Base-by-base conservation (phyloP, 2,888 invertebrate genomes). In the Gortyna flavago region DNA sequence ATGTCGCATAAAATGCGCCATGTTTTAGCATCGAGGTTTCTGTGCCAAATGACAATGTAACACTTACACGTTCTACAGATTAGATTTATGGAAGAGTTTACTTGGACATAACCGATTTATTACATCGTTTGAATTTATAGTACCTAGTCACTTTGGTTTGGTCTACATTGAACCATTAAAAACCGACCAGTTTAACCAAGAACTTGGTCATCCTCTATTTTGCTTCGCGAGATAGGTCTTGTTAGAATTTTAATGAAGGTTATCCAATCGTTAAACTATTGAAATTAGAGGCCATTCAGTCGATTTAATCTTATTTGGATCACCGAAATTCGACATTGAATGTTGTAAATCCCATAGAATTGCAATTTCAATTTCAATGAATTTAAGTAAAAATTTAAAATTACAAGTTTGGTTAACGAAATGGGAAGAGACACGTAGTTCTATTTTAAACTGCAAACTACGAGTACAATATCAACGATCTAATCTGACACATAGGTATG, bases 101-200 rank as follows among this genome's bases (percentile, higher is more conserved):
- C 57, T 76, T 68, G 44, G 61, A 82, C 13, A 74, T 79, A 80
- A 79, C 77, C 62, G 71, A 82, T 75, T 83, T 72, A 85, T 64
- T 75, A 64, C 69, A 75, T 59, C 32, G 77, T 71, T 87, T 81
- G 71, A 87, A 88, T 85, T 87, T 86, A 85, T 79, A 59, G 69
- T 25, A n/a, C n/a, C n/a, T n/a, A 59, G 71, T 67, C 67, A 70
- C 72, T 79, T 54, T 65, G 16, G 67, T 32, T 32, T 48, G 32
- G 25, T 48, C 3, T 69, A 64, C 51, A 81, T n/a, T 59, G 25
- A 51, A 35, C 51, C 7, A 2, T 62, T 51, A 21, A 75, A 62
- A 16, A 51, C 8, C 6, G 18, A 44, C 69, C 72, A 70, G 48
- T 66, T 66, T 38, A 51, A 38, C 18, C 38, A 70, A 59, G 35